Base-by-base conservation (phyloP, 1,140 invertebrate genomes). In the Nasonia longicornis region DNA sequence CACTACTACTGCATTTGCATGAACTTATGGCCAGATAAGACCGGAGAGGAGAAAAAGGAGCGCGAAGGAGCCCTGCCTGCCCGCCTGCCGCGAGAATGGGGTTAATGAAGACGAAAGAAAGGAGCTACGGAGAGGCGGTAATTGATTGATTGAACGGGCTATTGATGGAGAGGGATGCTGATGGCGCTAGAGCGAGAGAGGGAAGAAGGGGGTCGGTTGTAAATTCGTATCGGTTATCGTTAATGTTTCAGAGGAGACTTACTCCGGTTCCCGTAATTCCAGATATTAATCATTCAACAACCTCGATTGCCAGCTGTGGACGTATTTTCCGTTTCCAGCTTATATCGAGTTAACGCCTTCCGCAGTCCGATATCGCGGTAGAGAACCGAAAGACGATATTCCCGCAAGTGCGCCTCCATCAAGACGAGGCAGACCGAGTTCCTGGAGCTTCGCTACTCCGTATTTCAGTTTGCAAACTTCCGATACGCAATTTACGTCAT, bases 201-300 rank as follows among this genome's bases (percentile, higher is more conserved):
- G 31, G 31, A 35, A 35, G 31, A 58, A 58, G 52, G n/a, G 52
- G 52, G 52, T 58, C 52, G 52, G 20, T 58, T 58, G 16, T 58
- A 58, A 58, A 58, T 58, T n/a, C 52, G 52, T n/a, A 58, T 58
- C 52, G 52, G 52, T n/a, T 58, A 58, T 58, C 52, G 52, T 58
- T 58, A 58, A 58, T 58, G 52, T 4, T 16, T 14, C 48, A 4
- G 3, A 52, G 48, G 3, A 52, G 48, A 14, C 1, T 58, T 58
- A 58, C 52, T 58, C 7, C 52, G 20, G 16, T 0, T 6, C 2
- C 20, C 7, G 2, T 58, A 8, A 58, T 58, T 58, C 16, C 0
- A 58, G 52, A 58, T 35, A 35, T 58, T 58, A 58, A 58, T 58
- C 52, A n/a, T 58, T 58, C 16, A 58, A 58, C 0, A 48, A 48